Conservation (phyloP, 2,113 vertebrate species). For the Eidolon helvum region DNA sequence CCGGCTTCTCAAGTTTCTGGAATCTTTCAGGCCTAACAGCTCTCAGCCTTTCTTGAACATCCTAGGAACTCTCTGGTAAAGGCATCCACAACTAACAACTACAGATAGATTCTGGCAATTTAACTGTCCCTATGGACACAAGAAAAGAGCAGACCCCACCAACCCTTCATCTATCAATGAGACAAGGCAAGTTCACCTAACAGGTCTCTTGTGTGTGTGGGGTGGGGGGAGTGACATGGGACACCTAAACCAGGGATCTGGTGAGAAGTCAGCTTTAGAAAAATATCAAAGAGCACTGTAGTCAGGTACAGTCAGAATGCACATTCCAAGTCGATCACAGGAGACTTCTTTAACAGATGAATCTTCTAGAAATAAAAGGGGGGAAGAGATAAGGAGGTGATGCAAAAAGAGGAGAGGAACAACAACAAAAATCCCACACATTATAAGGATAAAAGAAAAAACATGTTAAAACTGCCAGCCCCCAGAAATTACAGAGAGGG, state of each 20-base stretch:
- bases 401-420: not conserved
- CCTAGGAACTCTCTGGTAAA: constrained; percentile 55
- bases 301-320: constrained; percentile 47
- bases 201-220: not conserved
- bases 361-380: not conserved
- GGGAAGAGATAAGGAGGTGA: not conserved
- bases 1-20: constrained; percentile 51
- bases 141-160: not conserved
- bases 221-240: too few species aligned
- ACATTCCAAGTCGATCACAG: constrained; percentile 60
- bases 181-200: constrained; percentile 19
- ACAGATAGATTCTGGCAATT: not conserved
- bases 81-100: constrained; percentile 27
- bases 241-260: not conserved
- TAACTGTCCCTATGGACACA: not conserved
- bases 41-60: not conserved
- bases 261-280: constrained; percentile 37
- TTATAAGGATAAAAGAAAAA: not conserved
- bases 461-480: not conserved
- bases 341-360: constrained; percentile 53
- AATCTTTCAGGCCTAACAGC: constrained; percentile 22
- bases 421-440: not conserved
- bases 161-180: not conserved
- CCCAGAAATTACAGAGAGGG: not conserved
- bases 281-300: constrained; percentile 62